Evolutionary conservation across 2,888 invertebrate species (phyloP).

Genomic region (Agrilus biguttatus): DNA sequence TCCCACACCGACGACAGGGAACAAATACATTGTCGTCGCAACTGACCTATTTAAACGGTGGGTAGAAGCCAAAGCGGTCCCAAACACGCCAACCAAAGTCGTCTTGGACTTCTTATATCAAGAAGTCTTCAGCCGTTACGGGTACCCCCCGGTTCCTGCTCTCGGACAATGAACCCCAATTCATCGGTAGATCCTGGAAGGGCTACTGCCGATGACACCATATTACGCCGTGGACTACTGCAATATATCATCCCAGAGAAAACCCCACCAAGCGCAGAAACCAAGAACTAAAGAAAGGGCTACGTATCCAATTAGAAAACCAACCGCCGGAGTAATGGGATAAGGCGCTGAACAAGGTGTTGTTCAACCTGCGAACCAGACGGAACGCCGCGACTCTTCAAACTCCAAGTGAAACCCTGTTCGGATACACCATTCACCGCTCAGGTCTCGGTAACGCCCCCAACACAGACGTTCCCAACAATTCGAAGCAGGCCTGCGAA

Average conservation of each 20-base stretch:
- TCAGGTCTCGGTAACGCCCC: slow-evolving; percentile 4
- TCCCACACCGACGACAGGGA: not conserved
- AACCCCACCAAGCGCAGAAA: slow-evolving; percentile 13
- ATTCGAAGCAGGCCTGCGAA: not conserved
- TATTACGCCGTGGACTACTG: slow-evolving; percentile 10
- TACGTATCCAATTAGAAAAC: not conserved
- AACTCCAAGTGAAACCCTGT: slow-evolving; percentile 4
- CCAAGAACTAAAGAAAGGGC: slow-evolving; percentile 14
- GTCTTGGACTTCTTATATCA: slow-evolving; percentile 4
- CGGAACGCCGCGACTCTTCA: slow-evolving; percentile 7
- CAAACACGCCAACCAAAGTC: not conserved
- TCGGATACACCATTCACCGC: slow-evolving; percentile 5
- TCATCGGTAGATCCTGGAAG: slow-evolving; percentile 1
- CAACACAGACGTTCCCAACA: not conserved
- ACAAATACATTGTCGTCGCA: slow-evolving; percentile 9
- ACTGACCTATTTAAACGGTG: slow-evolving; percentile 13
- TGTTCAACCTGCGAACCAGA: slow-evolving; percentile 4
- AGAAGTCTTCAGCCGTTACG: slow-evolving; percentile 7
- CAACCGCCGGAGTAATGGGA: slow-evolving; percentile 3
- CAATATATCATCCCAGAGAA: slow-evolving; percentile 13
- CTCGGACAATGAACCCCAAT: slow-evolving; percentile 7
- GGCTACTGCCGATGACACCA: slow-evolving; percentile 8
- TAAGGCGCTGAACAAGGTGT: slow-evolving; percentile 1
- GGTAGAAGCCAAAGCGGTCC: slow-evolving; percentile 12
- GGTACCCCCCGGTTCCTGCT: slow-evolving; percentile 6